Base-by-base conservation (phyloP, 2,113 vertebrate genomes). In the Cynocephalus volans region DNA sequence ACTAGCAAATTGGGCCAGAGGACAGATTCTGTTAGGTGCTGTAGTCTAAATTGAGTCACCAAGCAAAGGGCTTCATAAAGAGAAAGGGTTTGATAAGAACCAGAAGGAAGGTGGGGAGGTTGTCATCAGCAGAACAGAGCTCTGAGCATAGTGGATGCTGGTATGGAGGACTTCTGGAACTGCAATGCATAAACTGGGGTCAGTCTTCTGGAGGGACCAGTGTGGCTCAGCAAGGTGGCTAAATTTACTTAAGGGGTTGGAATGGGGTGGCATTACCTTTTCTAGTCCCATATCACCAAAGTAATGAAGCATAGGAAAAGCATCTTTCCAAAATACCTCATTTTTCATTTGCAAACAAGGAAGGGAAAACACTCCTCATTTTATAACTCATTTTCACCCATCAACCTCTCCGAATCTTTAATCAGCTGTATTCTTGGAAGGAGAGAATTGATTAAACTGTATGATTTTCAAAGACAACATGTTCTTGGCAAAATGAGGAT, bases 401-500 rank as follows among this genome's bases (percentile, higher is more conserved):
- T n/a, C n/a, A 52, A 6, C 58, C 54, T 67, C 69, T 69, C 45
- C 76, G 88, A 76, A 88, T 60, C 76, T 94, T 94, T 82, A 70
- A 87, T 69, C 45, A 83, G 84, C 26, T 88, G 83, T 82, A 76
- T 94, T 70, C 69, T 52, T 48, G 41, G 28, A 96, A 82, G 28
- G 17, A 69, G 58, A 72, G 28, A 77, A 76, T 24, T n/a, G 50
- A 50, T 73, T 23, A 14, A 85, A 75, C 33, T 80, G 13, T 83
- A 28, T 70, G 31, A 60, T 87, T 95, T 88, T 88, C 31, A 79
- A 41, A 94, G 33, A 60, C 31, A 92, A 67, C 17, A 3, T 72
- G 8, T 80, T 86, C 23, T 92, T 81, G 33, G 50, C 9, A 62
- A 73, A 86, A 76, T 75, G 50, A 84, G 89, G 21, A 90, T 33